Evolutionary conservation across 1,140 invertebrate genomes (phyloP), one percentile per base, ranked within the genome.

Genomic region (Drosophila punjabiensis): DNA sequence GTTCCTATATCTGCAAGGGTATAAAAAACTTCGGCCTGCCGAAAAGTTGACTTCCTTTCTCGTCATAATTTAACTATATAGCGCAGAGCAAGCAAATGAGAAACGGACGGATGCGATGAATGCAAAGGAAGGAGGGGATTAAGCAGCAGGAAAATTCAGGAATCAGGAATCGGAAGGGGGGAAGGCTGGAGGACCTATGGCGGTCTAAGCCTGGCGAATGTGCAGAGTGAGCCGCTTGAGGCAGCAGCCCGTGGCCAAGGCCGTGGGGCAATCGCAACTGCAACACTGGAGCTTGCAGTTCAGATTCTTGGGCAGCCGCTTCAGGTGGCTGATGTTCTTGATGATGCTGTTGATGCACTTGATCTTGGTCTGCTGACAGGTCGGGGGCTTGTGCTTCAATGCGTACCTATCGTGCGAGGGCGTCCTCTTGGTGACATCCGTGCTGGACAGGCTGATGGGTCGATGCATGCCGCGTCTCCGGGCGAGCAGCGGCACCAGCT

Each of bases 401-500:
- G 92, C 92, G 91, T 93, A 93, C 92, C 92, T 93, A 93, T 93
- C 92, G 75, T 93, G 81, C 66, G 89, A 92, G 53, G 89, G 82
- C 32, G 85, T 93, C 77, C 92, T 82, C 65, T 93, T 94, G 18
- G 95, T 96, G 32, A 95, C 94, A 77, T 96, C 95, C 18, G 95
- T 95, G 28, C 93, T 94, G 62, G 94, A 93, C 18, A 95, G 85
- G 39, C 93, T 94, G 56, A 93, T 92, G 71, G 92, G 92, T 16
- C 83, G 81, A 83, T 89, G 71, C 76, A 80, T 75, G 73, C 90
- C 93, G 64, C 93, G 81, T 78, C 94, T 90, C 61, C 94, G 94
- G 11, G 95, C 95, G 68, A 96, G 91, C 39, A 96, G 81, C 11
- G 95, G 95, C 52, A 95, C 95, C 81, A 96, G 93, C 93, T 96